Conservation (phyloP, 1,140 invertebrate genomes). For the Macrotrachela quadricornifera region DNA sequence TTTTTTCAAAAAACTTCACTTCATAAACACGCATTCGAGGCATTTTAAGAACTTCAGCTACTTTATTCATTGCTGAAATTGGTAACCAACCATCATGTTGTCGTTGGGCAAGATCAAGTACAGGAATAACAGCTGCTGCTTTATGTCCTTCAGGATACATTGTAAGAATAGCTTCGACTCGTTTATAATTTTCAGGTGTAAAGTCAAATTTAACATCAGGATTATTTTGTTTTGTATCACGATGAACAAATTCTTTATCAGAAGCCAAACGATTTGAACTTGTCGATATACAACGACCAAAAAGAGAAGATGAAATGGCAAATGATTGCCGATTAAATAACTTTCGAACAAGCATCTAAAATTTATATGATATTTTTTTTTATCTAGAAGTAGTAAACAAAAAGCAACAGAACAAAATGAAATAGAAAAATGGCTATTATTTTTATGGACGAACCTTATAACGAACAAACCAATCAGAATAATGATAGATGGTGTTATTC, state of each 20-base stretch:
- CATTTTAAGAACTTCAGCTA: slow-evolving; percentile 40
- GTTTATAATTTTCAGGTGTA: slow-evolving; percentile 54
- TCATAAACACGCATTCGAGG: slow-evolving; percentile 96
- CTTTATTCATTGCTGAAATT: slow-evolving; percentile 87
- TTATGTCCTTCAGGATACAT: slow-evolving; percentile 95
- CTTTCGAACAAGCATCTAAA: too few relatives aligned
- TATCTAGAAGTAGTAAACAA: too few relatives aligned
- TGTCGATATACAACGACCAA: too few relatives aligned
- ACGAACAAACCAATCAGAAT: too few relatives aligned
- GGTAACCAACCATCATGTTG: slow-evolving; percentile 85
- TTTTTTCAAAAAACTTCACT: slow-evolving; percentile 35
- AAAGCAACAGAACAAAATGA: too few relatives aligned
- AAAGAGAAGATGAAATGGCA: too few relatives aligned
- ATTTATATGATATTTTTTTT: too few relatives aligned
- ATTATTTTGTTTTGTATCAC: slow-evolving; percentile 75
- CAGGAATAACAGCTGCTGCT: slow-evolving; percentile 76
- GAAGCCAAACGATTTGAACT: too few relatives aligned
- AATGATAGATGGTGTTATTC: too few relatives aligned
- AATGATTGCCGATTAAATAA: too few relatives aligned
- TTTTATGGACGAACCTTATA: too few relatives aligned
- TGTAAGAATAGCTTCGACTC: slow-evolving; percentile 63
- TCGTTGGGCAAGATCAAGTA: slow-evolving; percentile 85
- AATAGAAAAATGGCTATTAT: too few relatives aligned
- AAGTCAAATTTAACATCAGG: slow-evolving; percentile 75
- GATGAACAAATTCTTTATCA: slow-evolving; percentile 34